Evolutionary conservation across 2,113 vertebrate genomes (phyloP).

Genomic region (Stegostoma tigrinum): DNA sequence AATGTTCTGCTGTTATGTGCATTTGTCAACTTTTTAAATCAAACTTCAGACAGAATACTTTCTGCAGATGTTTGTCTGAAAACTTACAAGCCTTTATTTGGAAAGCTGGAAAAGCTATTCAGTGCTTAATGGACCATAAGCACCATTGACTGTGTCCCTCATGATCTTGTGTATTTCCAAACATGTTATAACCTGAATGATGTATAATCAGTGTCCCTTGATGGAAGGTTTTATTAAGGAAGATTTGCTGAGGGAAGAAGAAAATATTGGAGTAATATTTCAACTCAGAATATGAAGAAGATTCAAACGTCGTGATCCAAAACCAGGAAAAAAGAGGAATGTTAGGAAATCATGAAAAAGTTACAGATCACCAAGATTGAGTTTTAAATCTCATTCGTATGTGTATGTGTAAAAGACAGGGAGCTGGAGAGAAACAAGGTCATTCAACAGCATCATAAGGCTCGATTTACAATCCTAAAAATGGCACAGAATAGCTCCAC

Average conservation of each 20-base stretch:
- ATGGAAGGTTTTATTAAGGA: conserved; percentile 11
- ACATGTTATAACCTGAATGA: not conserved
- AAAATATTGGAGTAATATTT: not conserved
- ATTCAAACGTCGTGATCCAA: not conserved
- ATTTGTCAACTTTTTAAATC: conserved; percentile 3
- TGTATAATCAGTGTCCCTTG: not conserved
- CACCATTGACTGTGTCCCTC: not conserved
- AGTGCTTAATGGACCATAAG: not conserved
- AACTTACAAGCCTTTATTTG: not conserved
- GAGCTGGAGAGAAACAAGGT: not conserved
- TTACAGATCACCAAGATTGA: not conserved
- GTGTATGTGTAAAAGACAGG: not conserved
- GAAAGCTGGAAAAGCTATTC: conserved; percentile 11
- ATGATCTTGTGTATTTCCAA: not conserved
- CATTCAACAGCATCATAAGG: not conserved
- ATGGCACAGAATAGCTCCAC: not conserved
- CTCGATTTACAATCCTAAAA: not conserved
- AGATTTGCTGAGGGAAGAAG: not conserved
- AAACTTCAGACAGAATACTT: not conserved
- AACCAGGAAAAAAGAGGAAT: not conserved
- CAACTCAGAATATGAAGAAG: not conserved
- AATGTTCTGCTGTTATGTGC: not conserved
- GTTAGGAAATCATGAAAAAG: not conserved
- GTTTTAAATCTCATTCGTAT: not conserved
- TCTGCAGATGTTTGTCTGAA: conserved; percentile 30